Conservation (phyloP, 2,888 invertebrate genomes). For the Rotaria macrura region DNA sequence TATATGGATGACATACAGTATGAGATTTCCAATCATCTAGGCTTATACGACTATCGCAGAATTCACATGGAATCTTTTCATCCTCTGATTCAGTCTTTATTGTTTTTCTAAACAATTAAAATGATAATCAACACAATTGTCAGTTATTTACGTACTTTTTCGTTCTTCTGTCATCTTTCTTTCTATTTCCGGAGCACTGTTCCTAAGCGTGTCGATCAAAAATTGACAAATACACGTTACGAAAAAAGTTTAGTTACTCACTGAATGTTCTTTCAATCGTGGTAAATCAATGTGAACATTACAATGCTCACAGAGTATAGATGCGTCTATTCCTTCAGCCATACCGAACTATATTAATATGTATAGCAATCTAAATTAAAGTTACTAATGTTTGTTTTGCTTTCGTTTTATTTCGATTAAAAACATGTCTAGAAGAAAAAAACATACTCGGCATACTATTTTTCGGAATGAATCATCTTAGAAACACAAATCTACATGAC, state of each 20-base stretch:
- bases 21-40: neutral
- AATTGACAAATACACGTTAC: neutral
- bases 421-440: too few relatives aligned
- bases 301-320: neutral
- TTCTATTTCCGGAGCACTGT: neutral
- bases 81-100: neutral
- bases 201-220: neutral
- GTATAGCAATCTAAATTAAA: neutral
- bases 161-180: neutral
- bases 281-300: neutral
- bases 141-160: neutral
- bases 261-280: neutral
- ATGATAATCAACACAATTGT: neutral
- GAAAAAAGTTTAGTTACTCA: neutral
- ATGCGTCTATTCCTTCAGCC: neutral
- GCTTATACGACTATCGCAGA: neutral
- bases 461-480: too few relatives aligned
- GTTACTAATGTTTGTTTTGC: accelerated
- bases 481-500: too few relatives aligned
- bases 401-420: too few relatives aligned
- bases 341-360: neutral
- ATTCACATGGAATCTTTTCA: neutral
- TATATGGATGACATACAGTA: neutral
- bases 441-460: too few relatives aligned
- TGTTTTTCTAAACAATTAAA: neutral